Evolutionary conservation across 2,888 invertebrate genomes (phyloP).

Genomic region (Athalia circularis): DNA sequence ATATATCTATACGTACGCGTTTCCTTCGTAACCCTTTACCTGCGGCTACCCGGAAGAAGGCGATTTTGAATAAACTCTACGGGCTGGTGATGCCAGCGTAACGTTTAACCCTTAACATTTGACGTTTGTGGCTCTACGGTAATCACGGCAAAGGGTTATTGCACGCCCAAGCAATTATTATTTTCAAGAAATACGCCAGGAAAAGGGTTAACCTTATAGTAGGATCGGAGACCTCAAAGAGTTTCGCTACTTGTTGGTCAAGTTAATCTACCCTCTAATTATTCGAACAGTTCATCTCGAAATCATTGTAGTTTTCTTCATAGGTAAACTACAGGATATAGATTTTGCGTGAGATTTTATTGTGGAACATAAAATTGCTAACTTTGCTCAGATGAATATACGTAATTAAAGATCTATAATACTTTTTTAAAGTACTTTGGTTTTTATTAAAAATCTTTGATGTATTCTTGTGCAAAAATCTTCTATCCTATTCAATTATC

Average conservation of each 20-base stretch:
- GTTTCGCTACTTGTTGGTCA: conserved; percentile 1
- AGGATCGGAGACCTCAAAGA: neutral
- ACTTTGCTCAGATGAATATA: too few species aligned
- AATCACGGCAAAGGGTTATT: conserved; percentile 31
- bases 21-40: conserved; percentile 54
- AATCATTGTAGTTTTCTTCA: neutral
- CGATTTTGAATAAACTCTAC: conserved; percentile 22
- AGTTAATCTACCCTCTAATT: conserved; percentile 1
- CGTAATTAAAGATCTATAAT: too few species aligned
- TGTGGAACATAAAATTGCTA: too few species aligned
- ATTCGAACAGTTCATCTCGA: neutral
- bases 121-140: conserved; percentile 36
- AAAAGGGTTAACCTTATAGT: conserved; percentile 6
- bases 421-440: too few species aligned
- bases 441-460: too few species aligned
- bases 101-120: conserved; percentile 26
- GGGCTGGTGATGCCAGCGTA: too few species aligned
- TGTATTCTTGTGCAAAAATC: too few species aligned
- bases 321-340: too few species aligned
- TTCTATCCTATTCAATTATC: too few species aligned
- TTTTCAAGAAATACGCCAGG: conserved; percentile 24
- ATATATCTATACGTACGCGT: neutral
- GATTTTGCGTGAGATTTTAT: too few species aligned
- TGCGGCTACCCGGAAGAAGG: conserved; percentile 51
- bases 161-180: conserved; percentile 33